These are phyloP conservation scores for Beroe ovata DNA, from an alignment of 37 sponge, comb jelly and placozoan species.

Conservation along the genomic window DNA sequence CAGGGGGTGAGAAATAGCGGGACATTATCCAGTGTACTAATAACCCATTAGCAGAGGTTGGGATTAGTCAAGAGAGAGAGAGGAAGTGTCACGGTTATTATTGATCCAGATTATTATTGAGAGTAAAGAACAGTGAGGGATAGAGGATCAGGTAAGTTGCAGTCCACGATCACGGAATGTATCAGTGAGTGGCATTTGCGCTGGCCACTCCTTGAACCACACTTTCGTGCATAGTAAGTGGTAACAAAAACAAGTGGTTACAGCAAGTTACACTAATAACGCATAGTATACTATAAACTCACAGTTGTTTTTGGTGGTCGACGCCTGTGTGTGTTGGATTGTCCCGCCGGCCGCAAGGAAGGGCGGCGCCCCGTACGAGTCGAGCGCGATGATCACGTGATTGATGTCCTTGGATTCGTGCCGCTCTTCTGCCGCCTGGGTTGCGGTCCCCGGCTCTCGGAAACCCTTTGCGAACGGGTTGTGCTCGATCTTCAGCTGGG, in stretches of 20 bases:
- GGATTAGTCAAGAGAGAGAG: not conserved
- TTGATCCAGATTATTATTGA: too few relatives aligned
- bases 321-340: conserved; percentile 59
- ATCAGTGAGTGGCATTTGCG: too few relatives aligned
- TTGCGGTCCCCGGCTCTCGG: conserved; percentile 67
- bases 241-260: not conserved
- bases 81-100: too few relatives aligned
- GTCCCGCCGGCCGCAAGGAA: conserved; percentile 52
- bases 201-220: too few relatives aligned
- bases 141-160: too few relatives aligned
- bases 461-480: conserved; percentile 87
- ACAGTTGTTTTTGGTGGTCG: conserved; percentile 30
- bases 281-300: not conserved
- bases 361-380: conserved; percentile 47
- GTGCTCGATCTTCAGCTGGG: conserved; percentile 81
- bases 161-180: too few relatives aligned
- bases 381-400: conserved; percentile 62
- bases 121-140: too few relatives aligned
- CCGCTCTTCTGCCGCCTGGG: conserved; percentile 64
- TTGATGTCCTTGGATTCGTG: conserved; percentile 64
- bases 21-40: conserved; percentile 30
- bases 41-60: conserved; percentile 36
- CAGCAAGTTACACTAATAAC: not conserved
- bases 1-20: conserved; percentile 56
- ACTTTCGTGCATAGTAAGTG: not conserved